Percentiles rank a stretch among this genome's conserved stretches.
Evolutionary conservation across 2,797 vertebrate species (phyloP).

Genomic region (Diglossa cyanea): DNA sequence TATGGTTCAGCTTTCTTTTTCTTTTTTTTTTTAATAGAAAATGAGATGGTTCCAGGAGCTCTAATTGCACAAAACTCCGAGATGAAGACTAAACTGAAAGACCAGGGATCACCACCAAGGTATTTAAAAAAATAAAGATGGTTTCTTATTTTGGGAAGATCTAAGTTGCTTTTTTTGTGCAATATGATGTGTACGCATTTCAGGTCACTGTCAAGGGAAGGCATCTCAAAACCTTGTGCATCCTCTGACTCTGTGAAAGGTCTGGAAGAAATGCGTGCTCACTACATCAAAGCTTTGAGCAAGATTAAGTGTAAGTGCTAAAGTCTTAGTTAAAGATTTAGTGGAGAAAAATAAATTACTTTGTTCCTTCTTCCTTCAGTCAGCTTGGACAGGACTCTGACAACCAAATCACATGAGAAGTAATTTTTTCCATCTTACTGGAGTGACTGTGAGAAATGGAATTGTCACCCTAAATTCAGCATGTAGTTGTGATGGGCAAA

Average conservation of each 20-base stretch:
- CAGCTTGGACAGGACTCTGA: not conserved
- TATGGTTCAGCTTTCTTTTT: not conserved
- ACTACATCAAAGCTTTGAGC: slow-evolving; percentile 87
- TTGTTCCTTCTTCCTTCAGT: not conserved
- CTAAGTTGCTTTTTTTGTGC: not conserved
- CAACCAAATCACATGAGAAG: not conserved
- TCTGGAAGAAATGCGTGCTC: slow-evolving; percentile 90
- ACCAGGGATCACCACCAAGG: slow-evolving; percentile 72
- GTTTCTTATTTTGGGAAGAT: not conserved
- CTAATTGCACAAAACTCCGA: slow-evolving; percentile 73
- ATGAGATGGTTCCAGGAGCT: slow-evolving; percentile 72
- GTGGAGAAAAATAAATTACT: not conserved
- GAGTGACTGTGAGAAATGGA: not conserved
- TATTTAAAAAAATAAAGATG: slow-evolving; percentile 12
- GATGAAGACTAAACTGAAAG: slow-evolving; percentile 77
- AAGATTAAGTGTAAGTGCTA: slow-evolving; percentile 89
- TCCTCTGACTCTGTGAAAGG: slow-evolving; percentile 74
- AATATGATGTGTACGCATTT: not conserved
- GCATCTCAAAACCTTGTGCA: slow-evolving; percentile 37
- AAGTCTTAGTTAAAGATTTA: not conserved
- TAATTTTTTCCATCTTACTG: not conserved
- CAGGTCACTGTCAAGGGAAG: slow-evolving; percentile 69
- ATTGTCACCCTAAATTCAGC: not conserved
- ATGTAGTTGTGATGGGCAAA: not conserved
- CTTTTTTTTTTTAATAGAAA: slow-evolving; percentile 66